These are phyloP conservation scores for Drosophila maculinotata DNA, from an alignment of 2,888 invertebrate species.

Conservation along the genomic window DNA sequence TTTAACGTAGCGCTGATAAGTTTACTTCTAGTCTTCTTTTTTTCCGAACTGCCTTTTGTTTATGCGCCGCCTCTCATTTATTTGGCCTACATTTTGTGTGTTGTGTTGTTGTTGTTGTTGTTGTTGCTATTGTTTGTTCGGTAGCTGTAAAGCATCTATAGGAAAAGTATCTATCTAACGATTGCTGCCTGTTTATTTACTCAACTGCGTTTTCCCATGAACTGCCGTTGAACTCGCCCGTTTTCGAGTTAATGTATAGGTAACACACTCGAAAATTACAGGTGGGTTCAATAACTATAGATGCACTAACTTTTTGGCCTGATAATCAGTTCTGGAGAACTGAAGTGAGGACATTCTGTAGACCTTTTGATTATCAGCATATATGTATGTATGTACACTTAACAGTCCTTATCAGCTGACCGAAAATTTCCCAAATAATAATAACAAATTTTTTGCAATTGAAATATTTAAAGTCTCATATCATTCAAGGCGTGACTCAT, in stretches of 20 bases:
- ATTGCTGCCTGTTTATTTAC: constrained; percentile 36
- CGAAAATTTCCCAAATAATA: constrained; percentile 1
- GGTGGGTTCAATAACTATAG: constrained; percentile 20
- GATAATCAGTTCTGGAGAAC: not conserved
- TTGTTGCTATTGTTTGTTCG: constrained; percentile 39
- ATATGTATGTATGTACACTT: not conserved
- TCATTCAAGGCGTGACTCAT: constrained; percentile 50
- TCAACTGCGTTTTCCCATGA: constrained; percentile 51
- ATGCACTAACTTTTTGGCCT: not conserved
- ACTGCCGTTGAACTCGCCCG: constrained; percentile 65
- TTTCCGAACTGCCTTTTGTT: constrained; percentile 65
- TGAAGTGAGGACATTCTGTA: not conserved
- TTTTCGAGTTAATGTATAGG: constrained; percentile 14
- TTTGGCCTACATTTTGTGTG: constrained; percentile 68
- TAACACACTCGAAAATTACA: constrained; percentile 34
- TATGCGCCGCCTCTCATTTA: constrained; percentile 50
- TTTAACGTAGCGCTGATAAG: constrained; percentile 49
- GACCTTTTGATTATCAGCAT: constrained; percentile 3
- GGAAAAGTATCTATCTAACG: constrained; percentile 15
- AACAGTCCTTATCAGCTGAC: constrained; percentile 31
- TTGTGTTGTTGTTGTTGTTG: constrained; percentile 15
- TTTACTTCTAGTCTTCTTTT: constrained; percentile 43
- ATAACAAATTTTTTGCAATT: constrained; percentile 3
- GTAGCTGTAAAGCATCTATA: constrained; percentile 25
- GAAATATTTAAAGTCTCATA: constrained; percentile 18